Percentiles rank a stretch among this genome's conserved stretches.
These are phyloP conservation scores for Rhinopomastus cyanomelas DNA, from an alignment of 2,113 vertebrate species.

Conservation along the genomic window DNA sequence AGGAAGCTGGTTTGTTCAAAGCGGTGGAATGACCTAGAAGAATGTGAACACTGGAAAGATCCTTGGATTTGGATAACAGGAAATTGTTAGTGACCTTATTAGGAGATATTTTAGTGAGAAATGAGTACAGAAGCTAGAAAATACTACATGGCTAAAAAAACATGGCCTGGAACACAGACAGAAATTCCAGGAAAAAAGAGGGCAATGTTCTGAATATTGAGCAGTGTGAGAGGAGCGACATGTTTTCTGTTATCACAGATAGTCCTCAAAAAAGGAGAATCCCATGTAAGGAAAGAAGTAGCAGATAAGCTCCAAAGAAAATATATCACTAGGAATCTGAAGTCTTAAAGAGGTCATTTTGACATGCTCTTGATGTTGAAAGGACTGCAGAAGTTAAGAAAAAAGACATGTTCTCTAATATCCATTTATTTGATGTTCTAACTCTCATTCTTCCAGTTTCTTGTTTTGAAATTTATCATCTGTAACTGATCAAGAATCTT, in stretches of 20 bases:
- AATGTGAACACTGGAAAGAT: slow-evolving; percentile 24
- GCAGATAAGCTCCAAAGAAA: slow-evolving; percentile 2
- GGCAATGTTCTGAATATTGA: slow-evolving; percentile 6
- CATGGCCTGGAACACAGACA: background rate
- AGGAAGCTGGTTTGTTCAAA: background rate
- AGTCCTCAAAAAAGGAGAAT: background rate
- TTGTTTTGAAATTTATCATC: background rate
- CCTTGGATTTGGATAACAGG: background rate
- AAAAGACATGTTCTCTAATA: background rate
- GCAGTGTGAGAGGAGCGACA: background rate
- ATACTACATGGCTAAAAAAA: background rate
- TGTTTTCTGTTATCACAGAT: background rate
- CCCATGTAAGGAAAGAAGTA: background rate
- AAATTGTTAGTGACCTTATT: slow-evolving; percentile 43
- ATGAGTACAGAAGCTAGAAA: slow-evolving; percentile 24
- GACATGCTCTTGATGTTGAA: background rate
- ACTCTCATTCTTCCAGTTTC: background rate
- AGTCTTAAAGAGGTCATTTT: background rate
- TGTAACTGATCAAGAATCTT: background rate
- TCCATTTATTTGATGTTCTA: background rate
- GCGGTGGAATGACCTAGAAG: slow-evolving; percentile 39
- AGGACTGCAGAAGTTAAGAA: background rate
- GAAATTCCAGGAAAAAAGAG: slow-evolving; percentile 26
- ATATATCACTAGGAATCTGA: background rate
- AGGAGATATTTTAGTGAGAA: slow-evolving; percentile 17